Evolutionary conservation across 2,797 vertebrate genomes (phyloP).

Genomic region (Neoniphon sammara): DNA sequence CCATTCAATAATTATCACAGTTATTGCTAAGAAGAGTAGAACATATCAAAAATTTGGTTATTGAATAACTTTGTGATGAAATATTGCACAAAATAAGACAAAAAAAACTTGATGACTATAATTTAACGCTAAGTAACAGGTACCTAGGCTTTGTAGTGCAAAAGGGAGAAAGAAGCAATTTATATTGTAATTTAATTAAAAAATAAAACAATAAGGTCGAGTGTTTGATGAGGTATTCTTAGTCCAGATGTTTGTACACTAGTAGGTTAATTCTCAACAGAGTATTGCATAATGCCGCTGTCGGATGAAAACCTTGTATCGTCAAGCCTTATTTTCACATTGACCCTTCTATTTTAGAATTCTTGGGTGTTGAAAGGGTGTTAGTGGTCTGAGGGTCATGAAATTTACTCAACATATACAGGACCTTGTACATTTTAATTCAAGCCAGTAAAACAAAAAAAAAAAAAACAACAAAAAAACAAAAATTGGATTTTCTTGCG

Average conservation of each 20-base stretch:
- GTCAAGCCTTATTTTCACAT: conserved; percentile 51
- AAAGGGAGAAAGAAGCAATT: conserved; percentile 71
- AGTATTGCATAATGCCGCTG: conserved; percentile 69
- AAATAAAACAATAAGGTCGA: conserved; percentile 73
- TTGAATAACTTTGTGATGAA: conserved; percentile 78
- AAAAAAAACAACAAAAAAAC: neutral
- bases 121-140: conserved; percentile 79
- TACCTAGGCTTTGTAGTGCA: conserved; percentile 77
- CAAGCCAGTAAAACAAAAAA: conserved; percentile 28
- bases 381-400: conserved; percentile 9
- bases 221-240: conserved; percentile 80
- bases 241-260: conserved; percentile 80
- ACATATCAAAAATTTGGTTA: conserved; percentile 83
- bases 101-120: conserved; percentile 69
- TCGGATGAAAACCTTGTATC: conserved; percentile 60
- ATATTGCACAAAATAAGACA: conserved; percentile 81
- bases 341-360: conserved; percentile 36
- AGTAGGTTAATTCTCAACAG: conserved; percentile 77
- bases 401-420: conserved; percentile 20
- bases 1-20: conserved; percentile 68
- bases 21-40: conserved; percentile 76
- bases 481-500: conserved; percentile 59
- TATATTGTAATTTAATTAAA: conserved; percentile 78
- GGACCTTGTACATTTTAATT: conserved; percentile 48
- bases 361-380: conserved; percentile 18